Evolutionary conservation across 1,140 invertebrate species (phyloP).

Genomic region (Elysia chlorotica): DNA sequence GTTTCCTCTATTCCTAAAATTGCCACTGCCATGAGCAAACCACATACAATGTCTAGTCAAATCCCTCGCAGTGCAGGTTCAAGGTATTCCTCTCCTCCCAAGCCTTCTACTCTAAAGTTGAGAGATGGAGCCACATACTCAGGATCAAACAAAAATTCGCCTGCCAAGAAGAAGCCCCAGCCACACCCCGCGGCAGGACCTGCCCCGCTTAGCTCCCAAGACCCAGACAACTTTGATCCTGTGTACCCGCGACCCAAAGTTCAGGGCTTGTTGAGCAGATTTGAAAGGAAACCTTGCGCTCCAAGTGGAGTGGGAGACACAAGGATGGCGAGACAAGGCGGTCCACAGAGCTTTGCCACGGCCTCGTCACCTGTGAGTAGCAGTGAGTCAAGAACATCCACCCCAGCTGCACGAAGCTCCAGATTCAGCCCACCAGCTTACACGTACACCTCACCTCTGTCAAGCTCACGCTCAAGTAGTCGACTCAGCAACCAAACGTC

Average conservation of each 20-base stretch:
- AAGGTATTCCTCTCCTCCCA: not conserved
- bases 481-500: too few species aligned
- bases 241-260: not conserved
- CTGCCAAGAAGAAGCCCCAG: too few species aligned
- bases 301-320: not conserved
- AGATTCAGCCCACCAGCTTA: slow-evolving; percentile 8
- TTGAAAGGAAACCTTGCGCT: slow-evolving; percentile 3
- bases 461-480: too few species aligned
- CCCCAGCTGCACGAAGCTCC: too few species aligned
- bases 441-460: slow-evolving; percentile 7
- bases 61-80: not conserved
- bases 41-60: too few species aligned
- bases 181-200: too few species aligned
- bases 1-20: too few species aligned
- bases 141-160: too few species aligned
- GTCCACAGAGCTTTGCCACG: not conserved
- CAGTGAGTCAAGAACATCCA: not conserved
- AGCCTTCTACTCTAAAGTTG: not conserved
- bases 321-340: slow-evolving; percentile 11
- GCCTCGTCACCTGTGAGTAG: not conserved
- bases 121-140: not conserved
- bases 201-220: too few species aligned
- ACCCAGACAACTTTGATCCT: too few species aligned
- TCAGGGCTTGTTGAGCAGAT: slow-evolving; percentile 3
- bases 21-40: too few species aligned